Evolutionary conservation across 2,888 invertebrate species (phyloP).

Genomic region (Heliconius charithonia): DNA sequence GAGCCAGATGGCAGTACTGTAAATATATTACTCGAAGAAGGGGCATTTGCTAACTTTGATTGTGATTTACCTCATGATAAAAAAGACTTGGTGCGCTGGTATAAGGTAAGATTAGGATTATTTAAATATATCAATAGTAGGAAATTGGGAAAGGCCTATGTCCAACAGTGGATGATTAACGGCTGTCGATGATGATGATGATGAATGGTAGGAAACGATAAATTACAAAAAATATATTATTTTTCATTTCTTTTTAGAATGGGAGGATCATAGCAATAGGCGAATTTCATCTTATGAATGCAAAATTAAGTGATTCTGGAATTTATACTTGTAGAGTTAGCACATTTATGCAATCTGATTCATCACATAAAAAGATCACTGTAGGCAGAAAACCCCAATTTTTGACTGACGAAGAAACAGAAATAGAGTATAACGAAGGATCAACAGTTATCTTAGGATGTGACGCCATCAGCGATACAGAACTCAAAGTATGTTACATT

Average conservation of each 20-base stretch:
- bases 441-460: constrained; percentile 53
- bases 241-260: constrained; percentile 52
- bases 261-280: constrained; percentile 45
- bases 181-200: too few species aligned
- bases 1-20: constrained; percentile 33
- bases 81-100: constrained; percentile 60
- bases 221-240: background rate
- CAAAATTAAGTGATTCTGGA: constrained; percentile 54
- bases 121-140: background rate
- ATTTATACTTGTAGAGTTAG: constrained; percentile 64
- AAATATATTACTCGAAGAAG: constrained; percentile 50
- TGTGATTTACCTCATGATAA: constrained; percentile 55
- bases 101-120: constrained; percentile 54
- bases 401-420: constrained; percentile 44
- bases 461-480: constrained; percentile 54
- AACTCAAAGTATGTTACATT: constrained; percentile 53
- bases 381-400: constrained; percentile 62
- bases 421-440: constrained; percentile 51
- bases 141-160: too few species aligned
- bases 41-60: constrained; percentile 47
- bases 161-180: too few species aligned
- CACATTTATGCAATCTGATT: constrained; percentile 48
- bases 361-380: constrained; percentile 51
- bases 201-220: background rate
- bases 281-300: constrained; percentile 52